phyloP scores from a whole-genome alignment of 1,140 invertebrate species.

The Trachelipus rathkii region DNA sequence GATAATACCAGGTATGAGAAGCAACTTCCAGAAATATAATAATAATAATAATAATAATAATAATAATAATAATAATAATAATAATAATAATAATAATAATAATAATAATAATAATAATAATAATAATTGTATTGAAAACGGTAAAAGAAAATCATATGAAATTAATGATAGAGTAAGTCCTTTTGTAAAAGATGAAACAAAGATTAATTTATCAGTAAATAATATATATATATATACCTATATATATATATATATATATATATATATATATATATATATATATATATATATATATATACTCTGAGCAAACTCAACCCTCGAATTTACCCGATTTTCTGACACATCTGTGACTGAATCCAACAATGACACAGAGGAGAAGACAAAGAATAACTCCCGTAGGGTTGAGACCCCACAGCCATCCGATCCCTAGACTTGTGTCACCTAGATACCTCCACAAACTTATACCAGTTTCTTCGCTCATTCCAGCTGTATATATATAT shows the following conservation, averaged over 20 bases:
- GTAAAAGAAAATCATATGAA: no score
- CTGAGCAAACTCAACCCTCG: constrained; percentile 4
- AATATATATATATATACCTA: constrained; percentile 17
- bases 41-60: not conserved
- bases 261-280: constrained; percentile 21
- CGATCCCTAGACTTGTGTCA: constrained; percentile 7
- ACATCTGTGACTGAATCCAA: constrained; percentile 26
- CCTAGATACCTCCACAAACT: constrained; percentile 17
- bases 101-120: not conserved
- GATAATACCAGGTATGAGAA: constrained; percentile 72
- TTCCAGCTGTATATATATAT: constrained; percentile 5
- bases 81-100: not conserved
- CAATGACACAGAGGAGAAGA: constrained; percentile 16
- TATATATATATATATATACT: not conserved
- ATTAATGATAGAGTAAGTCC: no score
- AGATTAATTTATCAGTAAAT: not conserved
- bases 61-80: not conserved
- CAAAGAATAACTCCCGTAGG: constrained; percentile 12
- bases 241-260: constrained; percentile 15
- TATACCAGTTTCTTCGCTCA: not conserved
- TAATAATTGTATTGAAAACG: no score
- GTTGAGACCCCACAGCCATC: constrained; percentile 17
- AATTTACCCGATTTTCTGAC: constrained; percentile 22
- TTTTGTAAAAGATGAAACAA: not conserved
- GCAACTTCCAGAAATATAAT: constrained; percentile 96